A percentile compares a stretch with the other conserved stretches of the same genome.
Evolutionary conservation across 2,888 invertebrate species (phyloP).

Genomic region (Odontomyia ornata): DNA sequence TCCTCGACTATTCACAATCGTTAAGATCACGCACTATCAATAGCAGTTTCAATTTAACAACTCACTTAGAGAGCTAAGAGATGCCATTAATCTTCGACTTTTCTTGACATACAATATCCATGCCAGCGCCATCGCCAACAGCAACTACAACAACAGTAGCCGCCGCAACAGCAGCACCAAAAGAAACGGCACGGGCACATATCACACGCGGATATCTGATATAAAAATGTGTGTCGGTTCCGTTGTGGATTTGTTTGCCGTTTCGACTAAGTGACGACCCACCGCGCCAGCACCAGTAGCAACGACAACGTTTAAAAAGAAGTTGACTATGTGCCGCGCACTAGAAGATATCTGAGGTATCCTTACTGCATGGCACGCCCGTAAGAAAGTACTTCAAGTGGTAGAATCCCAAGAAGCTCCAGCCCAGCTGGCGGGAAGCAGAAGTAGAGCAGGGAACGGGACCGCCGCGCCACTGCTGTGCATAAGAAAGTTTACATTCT

Average conservation of each 20-base stretch:
- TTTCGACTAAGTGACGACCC: not conserved
- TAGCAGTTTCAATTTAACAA: conserved; percentile 29
- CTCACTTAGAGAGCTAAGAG: conserved; percentile 21
- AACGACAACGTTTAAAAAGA: not conserved
- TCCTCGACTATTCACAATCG: not conserved
- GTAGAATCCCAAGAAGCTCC: not conserved
- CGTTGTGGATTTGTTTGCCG: conserved; percentile 5
- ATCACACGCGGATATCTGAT: conserved; percentile 1
- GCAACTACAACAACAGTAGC: not conserved
- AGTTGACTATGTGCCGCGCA: too few relatives aligned
- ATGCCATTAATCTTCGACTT: conserved; percentile 40
- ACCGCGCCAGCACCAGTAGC: not conserved
- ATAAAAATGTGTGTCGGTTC: conserved; percentile 21
- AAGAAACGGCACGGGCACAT: not conserved
- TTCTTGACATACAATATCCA: conserved; percentile 6
- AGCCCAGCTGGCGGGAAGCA: not conserved
- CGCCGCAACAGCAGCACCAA: not conserved
- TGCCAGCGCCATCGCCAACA: not conserved
- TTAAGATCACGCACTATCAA: conserved; percentile 16
- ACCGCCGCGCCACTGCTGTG: not conserved
- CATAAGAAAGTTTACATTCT: not conserved
- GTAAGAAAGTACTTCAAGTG: not conserved
- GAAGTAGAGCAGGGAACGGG: not conserved
- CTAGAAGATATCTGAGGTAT: too few relatives aligned
- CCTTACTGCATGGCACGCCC: not conserved